Percentiles rank a stretch among this genome's conserved stretches.
phyloP scores from a whole-genome alignment of 2,888 invertebrate genomes.

The Noctua janthina region DNA sequence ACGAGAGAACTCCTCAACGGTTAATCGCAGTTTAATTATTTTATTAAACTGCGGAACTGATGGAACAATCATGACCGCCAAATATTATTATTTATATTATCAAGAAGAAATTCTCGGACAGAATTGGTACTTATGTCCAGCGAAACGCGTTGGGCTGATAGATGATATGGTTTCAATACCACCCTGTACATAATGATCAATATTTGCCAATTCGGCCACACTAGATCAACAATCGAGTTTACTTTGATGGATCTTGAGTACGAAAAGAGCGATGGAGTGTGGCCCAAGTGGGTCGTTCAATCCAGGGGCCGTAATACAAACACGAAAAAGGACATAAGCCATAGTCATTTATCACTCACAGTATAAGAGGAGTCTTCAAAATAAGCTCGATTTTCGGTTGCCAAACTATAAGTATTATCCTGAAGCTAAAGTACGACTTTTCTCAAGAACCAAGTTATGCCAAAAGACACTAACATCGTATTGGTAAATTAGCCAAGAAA shows the following conservation, averaged over 20 bases:
- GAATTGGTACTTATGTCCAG: background rate
- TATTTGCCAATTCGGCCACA: conserved; percentile 26
- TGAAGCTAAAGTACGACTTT: background rate
- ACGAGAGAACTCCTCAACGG: too few relatives aligned
- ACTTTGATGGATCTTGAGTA: conserved; percentile 47
- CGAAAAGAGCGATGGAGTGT: conserved; percentile 28
- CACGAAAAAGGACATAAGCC: conserved; percentile 9
- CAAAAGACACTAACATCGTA: background rate
- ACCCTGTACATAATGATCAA: conserved; percentile 45
- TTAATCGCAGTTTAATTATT: too few relatives aligned
- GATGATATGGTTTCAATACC: conserved; percentile 27
- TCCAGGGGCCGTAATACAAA: conserved; percentile 45
- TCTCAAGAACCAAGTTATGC: background rate
- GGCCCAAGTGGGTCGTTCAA: conserved; percentile 48
- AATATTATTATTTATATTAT: background rate
- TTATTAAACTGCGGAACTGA: too few relatives aligned
- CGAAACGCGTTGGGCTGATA: conserved; percentile 22
- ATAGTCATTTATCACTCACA: conserved; percentile 21
- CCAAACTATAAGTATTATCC: background rate
- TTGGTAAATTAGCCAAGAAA: background rate
- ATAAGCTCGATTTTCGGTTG: background rate
- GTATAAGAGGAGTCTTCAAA: background rate
- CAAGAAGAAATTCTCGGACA: background rate
- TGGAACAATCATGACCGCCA: background rate
- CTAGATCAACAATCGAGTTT: conserved; percentile 41